Percentiles rank a stretch among this genome's conserved stretches.
Evolutionary conservation across 1,140 invertebrate genomes (phyloP).

Genomic region (Drosophila paulistorum): DNA sequence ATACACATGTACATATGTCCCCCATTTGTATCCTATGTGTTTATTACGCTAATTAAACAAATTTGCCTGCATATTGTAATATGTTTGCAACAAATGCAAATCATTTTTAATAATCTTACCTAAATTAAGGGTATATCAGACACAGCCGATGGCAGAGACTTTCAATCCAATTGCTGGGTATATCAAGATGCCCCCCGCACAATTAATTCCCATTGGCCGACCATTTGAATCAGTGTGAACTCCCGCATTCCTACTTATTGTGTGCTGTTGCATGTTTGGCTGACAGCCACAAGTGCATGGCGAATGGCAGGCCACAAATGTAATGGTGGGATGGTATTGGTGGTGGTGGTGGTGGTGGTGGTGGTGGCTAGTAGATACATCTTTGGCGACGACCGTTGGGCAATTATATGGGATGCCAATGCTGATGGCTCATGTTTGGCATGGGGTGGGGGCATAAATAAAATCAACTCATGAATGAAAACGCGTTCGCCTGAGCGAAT

Average conservation of each 20-base stretch:
- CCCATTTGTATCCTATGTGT: conserved; percentile 45
- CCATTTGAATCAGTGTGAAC: background rate
- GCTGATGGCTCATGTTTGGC: background rate
- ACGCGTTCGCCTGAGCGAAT: conserved; percentile 75
- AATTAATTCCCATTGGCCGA: background rate
- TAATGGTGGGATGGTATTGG: too few relatives aligned
- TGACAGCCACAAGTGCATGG: conserved; percentile 76
- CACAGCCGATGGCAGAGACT: background rate
- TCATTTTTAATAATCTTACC: background rate
- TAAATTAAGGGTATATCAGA: background rate
- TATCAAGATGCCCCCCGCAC: background rate
- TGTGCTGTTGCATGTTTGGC: conserved; percentile 66
- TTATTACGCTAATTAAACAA: conserved; percentile 73
- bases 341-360: too few relatives aligned
- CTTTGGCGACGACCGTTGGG: conserved; percentile 35
- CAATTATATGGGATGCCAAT: conserved; percentile 51
- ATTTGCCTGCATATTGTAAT: conserved; percentile 60
- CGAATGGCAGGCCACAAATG: conserved; percentile 13
- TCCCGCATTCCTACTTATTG: conserved; percentile 22
- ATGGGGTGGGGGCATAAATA: conserved; percentile 60
- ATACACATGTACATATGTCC: conserved; percentile 10
- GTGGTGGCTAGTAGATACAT: too few relatives aligned
- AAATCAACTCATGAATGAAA: conserved; percentile 79
- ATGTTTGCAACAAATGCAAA: conserved; percentile 32
- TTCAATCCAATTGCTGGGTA: background rate